Evolutionary conservation across 2,113 vertebrate genomes (phyloP), one percentile per base, ranked within the genome.

Genomic region (Laticauda laticaudata): DNA sequence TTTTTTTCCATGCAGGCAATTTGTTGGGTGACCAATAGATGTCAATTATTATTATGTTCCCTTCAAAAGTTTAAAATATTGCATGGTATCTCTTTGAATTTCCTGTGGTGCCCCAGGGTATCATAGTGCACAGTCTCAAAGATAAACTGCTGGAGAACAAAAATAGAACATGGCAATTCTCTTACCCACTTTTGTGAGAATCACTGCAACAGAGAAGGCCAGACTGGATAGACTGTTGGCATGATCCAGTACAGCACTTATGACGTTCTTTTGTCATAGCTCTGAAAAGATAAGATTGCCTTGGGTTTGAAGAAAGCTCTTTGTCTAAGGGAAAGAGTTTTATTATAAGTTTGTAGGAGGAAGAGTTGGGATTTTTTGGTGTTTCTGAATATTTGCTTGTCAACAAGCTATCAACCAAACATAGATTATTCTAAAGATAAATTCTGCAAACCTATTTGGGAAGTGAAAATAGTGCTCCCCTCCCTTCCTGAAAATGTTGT

Each of bases 391-490:
- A 43, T 81, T 43, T 81, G 75, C 18, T 39, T 81, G 75, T 81
- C 75, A 81, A 81, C 75, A 81, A 81, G 7, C 75, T 85, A 95
- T 91, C 69, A 64, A 93, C 34, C n/a, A 43, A 39, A 39, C 51
- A 61, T 43, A 4, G 57, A 9, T 90, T 95, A 24, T 88, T 93
- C 94, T 95, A 81, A 91, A 91, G 93, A 55, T 92, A 95, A 97
- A 96, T 92, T 64, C 93, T 95, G 96, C 94, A 97, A 92, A 48
- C 93, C 29, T 93, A 26, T 81, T 90, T 69, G 90, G 92, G 12
- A 90, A 48, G 92, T 96, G 93, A 97, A 97, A 96, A 86, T 43
- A 11, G 61, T n/a, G 97, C 96, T 96, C 57, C 97, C 97, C 96
- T 97, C n/a, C 92, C 92, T 39, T 39, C 7, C 34, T 39, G 75